Evolutionary conservation across 2,888 invertebrate species (phyloP), one percentile per base, ranked within the genome.

Genomic region (Lycia hirtaria): DNA sequence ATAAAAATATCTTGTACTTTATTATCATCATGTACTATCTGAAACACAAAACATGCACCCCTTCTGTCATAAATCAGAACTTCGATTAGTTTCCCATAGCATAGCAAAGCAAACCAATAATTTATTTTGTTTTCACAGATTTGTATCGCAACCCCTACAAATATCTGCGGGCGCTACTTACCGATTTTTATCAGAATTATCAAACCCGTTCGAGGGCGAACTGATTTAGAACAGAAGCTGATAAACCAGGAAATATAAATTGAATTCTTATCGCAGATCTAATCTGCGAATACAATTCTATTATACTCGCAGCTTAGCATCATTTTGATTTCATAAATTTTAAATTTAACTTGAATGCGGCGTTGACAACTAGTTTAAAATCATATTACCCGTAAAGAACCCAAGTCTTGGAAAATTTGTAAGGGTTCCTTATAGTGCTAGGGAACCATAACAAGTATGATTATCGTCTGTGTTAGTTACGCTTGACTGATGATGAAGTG

Each of bases 161-260:
- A 76, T 76, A 76, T 71, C 73, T 79, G 79, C 72, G 76, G 77
- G 73, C 65, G 52, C 12, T 37, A n/a, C n/a, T n/a, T n/a, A 22
- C 19, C 32, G 75, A 78, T 78, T 69, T 50, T 50, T 55, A 78
- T 78, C 77, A 62, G 52, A 48, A 57, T 53, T 56, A 52, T 60
- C 48, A 59, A 43, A 50, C 56, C 56, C 32, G 15, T 30, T 69
- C 65, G 71, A 81, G 81, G 82, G 80, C 78, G 73, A 78, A 81
- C 81, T 85, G 86, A 88, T 89, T 87, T 87, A 82, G 85, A 88
- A 81, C 86, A 83, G 82, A 80, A 81, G 71, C 72, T 49, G 20
- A 30, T 71, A 61, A 71, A 74, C 78, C 76, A 70, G 62, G 60
- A 68, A 64, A 65, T 65, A 64, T 56, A 65, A 71, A 71, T 73